phyloP scores from a whole-genome alignment of 1,140 invertebrate genomes.

The Hormaphis cornu region DNA sequence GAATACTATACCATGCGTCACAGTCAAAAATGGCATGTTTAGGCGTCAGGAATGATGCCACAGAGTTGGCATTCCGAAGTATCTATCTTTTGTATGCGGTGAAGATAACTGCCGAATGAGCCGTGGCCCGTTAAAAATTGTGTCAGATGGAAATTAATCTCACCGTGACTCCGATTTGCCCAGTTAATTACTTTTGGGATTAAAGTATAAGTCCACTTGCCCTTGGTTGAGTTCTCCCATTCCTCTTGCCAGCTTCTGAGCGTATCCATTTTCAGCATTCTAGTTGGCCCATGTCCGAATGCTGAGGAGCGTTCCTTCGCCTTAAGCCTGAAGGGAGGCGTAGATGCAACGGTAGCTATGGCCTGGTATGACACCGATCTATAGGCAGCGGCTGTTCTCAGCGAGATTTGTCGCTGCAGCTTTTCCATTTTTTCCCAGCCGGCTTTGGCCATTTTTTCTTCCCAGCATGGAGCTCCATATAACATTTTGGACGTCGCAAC shows the following conservation, averaged over 20 bases:
- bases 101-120: no score
- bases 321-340: background rate
- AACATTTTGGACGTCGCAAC: background rate
- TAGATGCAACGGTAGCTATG: background rate
- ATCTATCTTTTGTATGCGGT: no score
- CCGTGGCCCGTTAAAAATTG: no score
- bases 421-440: background rate
- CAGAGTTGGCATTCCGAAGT: background rate
- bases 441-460: background rate
- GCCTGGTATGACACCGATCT: background rate
- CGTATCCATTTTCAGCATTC: background rate
- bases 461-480: background rate
- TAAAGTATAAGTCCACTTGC: no score
- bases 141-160: no score
- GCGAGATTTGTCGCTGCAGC: background rate
- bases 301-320: background rate
- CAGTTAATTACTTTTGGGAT: no score
- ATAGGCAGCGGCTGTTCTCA: background rate
- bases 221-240: no score
- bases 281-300: background rate
- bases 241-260: background rate
- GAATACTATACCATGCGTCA: no score
- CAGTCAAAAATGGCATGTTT: no score
- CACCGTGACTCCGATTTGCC: no score
- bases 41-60: background rate